Conservation (phyloP, 2,888 invertebrate genomes). For the Cheilosia grossa region DNA sequence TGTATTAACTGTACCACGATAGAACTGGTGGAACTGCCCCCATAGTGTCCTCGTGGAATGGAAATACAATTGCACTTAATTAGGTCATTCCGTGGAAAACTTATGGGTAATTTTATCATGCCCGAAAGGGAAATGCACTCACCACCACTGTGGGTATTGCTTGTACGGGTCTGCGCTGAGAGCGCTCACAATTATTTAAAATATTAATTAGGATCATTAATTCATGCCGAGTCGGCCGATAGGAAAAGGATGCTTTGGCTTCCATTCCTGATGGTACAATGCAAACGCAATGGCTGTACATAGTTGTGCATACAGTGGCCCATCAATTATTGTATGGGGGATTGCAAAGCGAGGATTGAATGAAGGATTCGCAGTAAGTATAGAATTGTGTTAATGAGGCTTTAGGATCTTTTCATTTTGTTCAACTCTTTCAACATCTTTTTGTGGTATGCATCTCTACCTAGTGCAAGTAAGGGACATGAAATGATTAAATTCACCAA, state of each 20-base stretch:
- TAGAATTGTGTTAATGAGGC: no score
- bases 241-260: slow-evolving; percentile 39
- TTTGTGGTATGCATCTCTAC: no score
- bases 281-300: not conserved
- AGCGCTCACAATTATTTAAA: slow-evolving; percentile 62
- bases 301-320: not conserved
- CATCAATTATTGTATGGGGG: not conserved
- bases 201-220: slow-evolving; percentile 66
- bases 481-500: no score
- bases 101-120: slow-evolving; percentile 72
- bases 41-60: slow-evolving; percentile 53
- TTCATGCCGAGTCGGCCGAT: slow-evolving; percentile 37
- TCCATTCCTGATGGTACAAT: slow-evolving; percentile 13
- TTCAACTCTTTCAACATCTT: no score
- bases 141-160: slow-evolving; percentile 1
- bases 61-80: slow-evolving; percentile 71
- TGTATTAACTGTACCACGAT: slow-evolving; percentile 20
- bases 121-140: slow-evolving; percentile 52
- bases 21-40: not conserved
- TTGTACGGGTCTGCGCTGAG: slow-evolving; percentile 22
- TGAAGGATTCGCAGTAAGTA: no score
- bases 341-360: no score
- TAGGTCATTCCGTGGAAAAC: slow-evolving; percentile 70
- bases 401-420: no score
- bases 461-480: no score